Conservation (phyloP, 2,888 invertebrate species). For the Macrosiphum euphorbiae region DNA sequence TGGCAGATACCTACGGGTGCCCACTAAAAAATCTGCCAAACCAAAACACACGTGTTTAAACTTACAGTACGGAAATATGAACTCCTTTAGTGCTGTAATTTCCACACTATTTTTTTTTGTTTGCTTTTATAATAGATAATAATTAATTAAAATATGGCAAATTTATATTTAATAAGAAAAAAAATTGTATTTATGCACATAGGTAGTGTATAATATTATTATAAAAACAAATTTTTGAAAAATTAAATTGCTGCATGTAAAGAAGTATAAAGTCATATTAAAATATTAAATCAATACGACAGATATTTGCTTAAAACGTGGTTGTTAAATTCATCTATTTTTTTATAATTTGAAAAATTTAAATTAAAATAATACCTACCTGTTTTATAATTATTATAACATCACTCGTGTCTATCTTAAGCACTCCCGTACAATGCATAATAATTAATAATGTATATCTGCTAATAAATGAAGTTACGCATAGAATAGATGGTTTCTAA, state of each 20-base stretch:
- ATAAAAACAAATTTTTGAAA: no score
- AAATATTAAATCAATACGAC: no score
- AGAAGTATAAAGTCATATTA: no score
- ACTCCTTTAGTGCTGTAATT: neutral
- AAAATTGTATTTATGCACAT: no score
- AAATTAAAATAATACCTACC: neutral
- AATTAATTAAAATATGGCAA: neutral
- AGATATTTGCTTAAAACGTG: neutral
- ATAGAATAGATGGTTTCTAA: neutral
- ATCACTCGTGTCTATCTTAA: neutral
- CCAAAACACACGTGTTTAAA: no score
- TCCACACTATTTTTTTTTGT: neutral
- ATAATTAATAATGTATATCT: neutral
- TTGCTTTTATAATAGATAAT: neutral
- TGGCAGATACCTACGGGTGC: no score
- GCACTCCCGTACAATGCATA: neutral
- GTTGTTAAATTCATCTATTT: neutral
- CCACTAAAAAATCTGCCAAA: no score
- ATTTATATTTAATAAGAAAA: no score
- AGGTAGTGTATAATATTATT: no score
- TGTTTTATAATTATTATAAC: neutral
- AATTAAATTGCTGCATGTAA: no score
- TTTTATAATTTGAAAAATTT: neutral
- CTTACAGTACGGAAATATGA: no score
- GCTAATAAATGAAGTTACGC: neutral